A percentile compares a stretch with the other conserved stretches of the same genome.
Conservation (phyloP, 1,140 invertebrate species). For the Belonocnema kinseyi region DNA sequence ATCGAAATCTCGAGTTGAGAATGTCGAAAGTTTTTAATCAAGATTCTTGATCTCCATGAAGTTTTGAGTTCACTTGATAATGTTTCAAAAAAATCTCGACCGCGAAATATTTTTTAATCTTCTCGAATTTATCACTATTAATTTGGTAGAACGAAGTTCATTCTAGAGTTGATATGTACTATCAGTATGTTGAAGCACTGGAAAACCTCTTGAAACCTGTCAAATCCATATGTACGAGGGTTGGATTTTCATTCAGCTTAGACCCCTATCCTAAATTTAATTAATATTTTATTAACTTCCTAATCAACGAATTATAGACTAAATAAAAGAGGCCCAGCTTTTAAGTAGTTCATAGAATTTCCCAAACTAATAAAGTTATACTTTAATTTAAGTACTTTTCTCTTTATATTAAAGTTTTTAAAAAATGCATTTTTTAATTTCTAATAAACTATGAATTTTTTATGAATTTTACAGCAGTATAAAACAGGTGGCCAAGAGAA, state of each 20-base stretch:
- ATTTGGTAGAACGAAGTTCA: too few species aligned
- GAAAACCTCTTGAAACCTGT: constrained; percentile 8
- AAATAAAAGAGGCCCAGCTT: not conserved
- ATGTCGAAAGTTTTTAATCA: too few species aligned
- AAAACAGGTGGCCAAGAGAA: constrained; percentile 79
- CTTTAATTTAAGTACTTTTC: too few species aligned
- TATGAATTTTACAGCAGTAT: constrained; percentile 75
- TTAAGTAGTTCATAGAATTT: not conserved
- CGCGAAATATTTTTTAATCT: too few species aligned
- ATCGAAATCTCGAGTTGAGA: too few species aligned
- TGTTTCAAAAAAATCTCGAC: too few species aligned
- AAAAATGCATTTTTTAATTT: too few species aligned
- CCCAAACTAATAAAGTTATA: not conserved
- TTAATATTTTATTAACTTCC: constrained; percentile 10
- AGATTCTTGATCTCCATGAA: too few species aligned
- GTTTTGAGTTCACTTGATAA: too few species aligned
- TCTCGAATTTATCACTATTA: too few species aligned
- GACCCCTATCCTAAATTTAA: not conserved
- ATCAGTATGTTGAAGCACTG: constrained; percentile 9
- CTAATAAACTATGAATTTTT: too few species aligned
- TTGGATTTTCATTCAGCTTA: not conserved
- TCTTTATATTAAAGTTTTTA: too few species aligned
- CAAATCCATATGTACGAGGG: not conserved
- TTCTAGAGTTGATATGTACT: not conserved
- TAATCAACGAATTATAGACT: constrained; percentile 13